phyloP scores from a whole-genome alignment of 2,888 invertebrate genomes.

The Merodon equestris region DNA sequence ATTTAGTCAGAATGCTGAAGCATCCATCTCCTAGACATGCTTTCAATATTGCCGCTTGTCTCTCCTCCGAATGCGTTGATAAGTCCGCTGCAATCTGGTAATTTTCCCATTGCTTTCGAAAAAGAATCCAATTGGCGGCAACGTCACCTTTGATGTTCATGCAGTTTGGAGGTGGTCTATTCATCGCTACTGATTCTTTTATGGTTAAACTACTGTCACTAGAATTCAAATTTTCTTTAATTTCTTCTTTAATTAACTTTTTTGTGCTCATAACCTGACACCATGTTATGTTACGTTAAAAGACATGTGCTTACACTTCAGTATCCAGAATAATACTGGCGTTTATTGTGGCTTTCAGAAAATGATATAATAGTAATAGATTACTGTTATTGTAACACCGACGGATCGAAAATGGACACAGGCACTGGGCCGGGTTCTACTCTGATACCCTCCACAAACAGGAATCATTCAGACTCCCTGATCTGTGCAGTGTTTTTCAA shows the following conservation, averaged over 20 bases:
- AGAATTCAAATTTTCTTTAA: background rate
- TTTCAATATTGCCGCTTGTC: constrained; percentile 21
- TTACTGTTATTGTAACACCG: too few species aligned
- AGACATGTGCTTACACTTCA: too few species aligned
- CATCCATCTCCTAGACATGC: constrained; percentile 25
- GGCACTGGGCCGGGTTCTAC: too few species aligned
- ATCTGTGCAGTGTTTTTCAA: too few species aligned
- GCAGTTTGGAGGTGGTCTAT: constrained; percentile 24
- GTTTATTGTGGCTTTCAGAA: too few species aligned
- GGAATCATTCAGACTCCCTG: too few species aligned
- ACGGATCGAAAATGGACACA: too few species aligned
- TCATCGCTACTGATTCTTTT: constrained; percentile 5
- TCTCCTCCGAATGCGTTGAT: constrained; percentile 10
- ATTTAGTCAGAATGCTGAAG: constrained; percentile 18
- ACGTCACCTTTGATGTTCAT: constrained; percentile 11
- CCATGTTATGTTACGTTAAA: constrained; percentile 16
- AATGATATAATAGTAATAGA: too few species aligned
- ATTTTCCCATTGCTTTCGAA: constrained; percentile 15
- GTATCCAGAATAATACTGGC: too few species aligned
- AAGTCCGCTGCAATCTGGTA: too few species aligned
- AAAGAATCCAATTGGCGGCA: constrained; percentile 17
- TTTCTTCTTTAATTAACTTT: background rate
- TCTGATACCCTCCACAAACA: too few species aligned
- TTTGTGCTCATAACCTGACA: constrained; percentile 4
- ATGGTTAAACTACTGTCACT: background rate